These are phyloP conservation scores for Dynastes maya DNA, from an alignment of 2,888 invertebrate genomes.

Conservation along the genomic window DNA sequence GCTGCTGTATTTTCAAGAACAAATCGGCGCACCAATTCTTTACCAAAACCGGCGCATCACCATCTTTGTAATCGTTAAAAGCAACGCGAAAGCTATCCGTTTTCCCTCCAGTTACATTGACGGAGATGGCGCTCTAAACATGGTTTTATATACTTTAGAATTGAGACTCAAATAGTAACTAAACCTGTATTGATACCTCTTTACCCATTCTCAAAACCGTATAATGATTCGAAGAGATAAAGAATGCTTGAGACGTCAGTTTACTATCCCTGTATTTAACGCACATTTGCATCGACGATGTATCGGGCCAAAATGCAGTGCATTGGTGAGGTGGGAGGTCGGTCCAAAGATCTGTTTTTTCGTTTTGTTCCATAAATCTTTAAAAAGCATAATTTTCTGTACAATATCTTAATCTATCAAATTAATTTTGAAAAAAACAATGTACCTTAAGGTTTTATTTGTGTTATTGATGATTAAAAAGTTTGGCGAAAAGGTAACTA, in stretches of 20 bases:
- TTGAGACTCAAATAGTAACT: background rate
- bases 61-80: slow-evolving; percentile 81
- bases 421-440: background rate
- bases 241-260: slow-evolving; percentile 84
- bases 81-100: slow-evolving; percentile 83
- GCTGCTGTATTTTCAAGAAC: slow-evolving; percentile 85
- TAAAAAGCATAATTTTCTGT: background rate
- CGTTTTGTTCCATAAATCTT: slow-evolving; percentile 90
- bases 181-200: slow-evolving; percentile 74
- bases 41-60: slow-evolving; percentile 87
- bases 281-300: slow-evolving; percentile 85
- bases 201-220: slow-evolving; percentile 88
- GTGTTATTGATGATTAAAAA: slow-evolving; percentile 85
- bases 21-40: slow-evolving; percentile 89
- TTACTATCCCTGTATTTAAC: slow-evolving; percentile 85
- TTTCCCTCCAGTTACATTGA: slow-evolving; percentile 83
- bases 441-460: slow-evolving; percentile 70
- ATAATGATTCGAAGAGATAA: slow-evolving; percentile 78
- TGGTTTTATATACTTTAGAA: slow-evolving; percentile 3
- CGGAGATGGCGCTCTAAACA: slow-evolving; percentile 78
- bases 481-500: slow-evolving; percentile 85
- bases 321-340: slow-evolving; percentile 82
- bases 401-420: background rate
- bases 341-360: slow-evolving; percentile 87
- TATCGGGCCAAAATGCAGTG: slow-evolving; percentile 87